Evolutionary conservation across 2,113 vertebrate genomes (phyloP), one percentile per base, ranked within the genome.

Genomic region (Murina feae): DNA sequence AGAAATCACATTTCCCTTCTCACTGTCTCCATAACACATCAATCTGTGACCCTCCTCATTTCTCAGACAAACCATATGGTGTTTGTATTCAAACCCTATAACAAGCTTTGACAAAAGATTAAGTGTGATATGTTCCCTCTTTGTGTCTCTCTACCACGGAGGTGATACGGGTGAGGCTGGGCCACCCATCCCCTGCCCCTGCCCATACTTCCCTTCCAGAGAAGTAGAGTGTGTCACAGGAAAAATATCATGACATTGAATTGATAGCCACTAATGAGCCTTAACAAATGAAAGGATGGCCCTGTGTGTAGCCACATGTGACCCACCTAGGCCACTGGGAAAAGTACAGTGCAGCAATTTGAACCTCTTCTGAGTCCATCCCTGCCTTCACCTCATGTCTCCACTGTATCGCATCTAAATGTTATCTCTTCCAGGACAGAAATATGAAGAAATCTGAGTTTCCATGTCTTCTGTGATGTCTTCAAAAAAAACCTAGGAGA

Each of bases 221-320:
- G 32, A 49, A 83, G 12, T 35, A n/a, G 8, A n/a, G 4, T 21
- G 44, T 1, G 23, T 66, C 55, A 2, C 10, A 4, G 53, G 42
- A 71, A 69, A 58, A 78, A n/a, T 42, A 63, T 2, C 0, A 0
- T 42, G 21, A 68, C 13, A 1, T 30, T 28, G 65, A 75, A 51
- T 42, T 25, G 28, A 8, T 28, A 58, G 37, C 2, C 13, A n/a
- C 21, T 37, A 20, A 8, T 3, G 16, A 47, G 11, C 30, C 53
- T 9, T 12, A 35, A 11, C 28, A 32, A 5, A 4, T 63, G 10
- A 72, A 82, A 76, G 21, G 21, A 63, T 25, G 25, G 69, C 10
- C 20, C 9, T 14, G 0, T 2, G 10, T 0, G 0, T 25, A 16
- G 71, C 71, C 18, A 2, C 2, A 0, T 5, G 2, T 60, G 2